Base-by-base conservation (phyloP, 2,797 vertebrate genomes). In the Trachops cirrhosus region DNA sequence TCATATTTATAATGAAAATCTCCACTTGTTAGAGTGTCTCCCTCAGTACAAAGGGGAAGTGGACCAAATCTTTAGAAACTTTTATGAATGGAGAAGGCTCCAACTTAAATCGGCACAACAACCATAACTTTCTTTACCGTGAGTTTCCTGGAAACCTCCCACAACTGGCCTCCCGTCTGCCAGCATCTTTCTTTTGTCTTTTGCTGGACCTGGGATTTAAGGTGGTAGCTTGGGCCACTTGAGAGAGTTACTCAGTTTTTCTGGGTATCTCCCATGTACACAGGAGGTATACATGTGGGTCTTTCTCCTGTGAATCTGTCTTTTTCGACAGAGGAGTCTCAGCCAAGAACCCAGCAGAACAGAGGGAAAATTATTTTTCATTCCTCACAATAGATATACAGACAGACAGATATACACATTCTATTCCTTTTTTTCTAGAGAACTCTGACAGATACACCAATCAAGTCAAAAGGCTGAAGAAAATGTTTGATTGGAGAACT, bases 401-500 rank as follows among this genome's bases (percentile, higher is more conserved):
- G 59, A 54, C 7, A 89, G 59, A 3, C 6, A 64, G 32, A 59
- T 32, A 64, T 2, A 82, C 1, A 37, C 34, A 59, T 50, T 18
- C 24, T 87, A n/a, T 48, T 86, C 52, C 85, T 6, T 5, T 79
- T 94, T 91, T 71, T 94, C 71, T 93, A n/a, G 67, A 88, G 21
- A 93, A 54, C 37, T 29, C 82, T 86, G 37, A 54, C 9, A 46
- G n/a, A 70, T 22, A n/a, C 6, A 64, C 4, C 6, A 67, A 29
- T 15, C 6, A 37, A 83, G 15, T 71, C 21, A 73, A 95, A 96
- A 91, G 41, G 29, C 15, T 86, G 14, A 54, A 59, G 67, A 83
- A 83, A 89, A 46, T n/a, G 14, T 39, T 90, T 74, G 1, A 83
- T 59, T 68, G 32, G 59, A 74, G 39, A 86, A 83, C 22, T 54